These are phyloP conservation scores for Chymomyza caudatula DNA, from an alignment of 2,888 invertebrate species.

Conservation along the genomic window DNA sequence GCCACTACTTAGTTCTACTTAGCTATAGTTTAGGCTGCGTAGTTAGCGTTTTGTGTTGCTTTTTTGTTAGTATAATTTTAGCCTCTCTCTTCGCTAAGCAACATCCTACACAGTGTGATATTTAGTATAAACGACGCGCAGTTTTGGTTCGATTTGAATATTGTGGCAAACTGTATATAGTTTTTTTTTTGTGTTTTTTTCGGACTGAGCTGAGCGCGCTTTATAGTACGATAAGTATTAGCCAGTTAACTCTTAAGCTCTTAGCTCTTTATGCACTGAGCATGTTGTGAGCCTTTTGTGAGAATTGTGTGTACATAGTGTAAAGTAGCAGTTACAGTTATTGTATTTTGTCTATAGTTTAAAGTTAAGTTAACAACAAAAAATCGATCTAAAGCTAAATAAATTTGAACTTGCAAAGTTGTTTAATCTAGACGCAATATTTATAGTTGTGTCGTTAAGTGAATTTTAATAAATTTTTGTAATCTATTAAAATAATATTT, in stretches of 20 bases:
- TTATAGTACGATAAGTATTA: neutral
- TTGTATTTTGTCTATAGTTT: slow-evolving; percentile 39
- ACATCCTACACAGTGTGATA: slow-evolving; percentile 78
- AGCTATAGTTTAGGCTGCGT: neutral
- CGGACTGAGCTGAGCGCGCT: neutral
- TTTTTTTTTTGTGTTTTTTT: neutral
- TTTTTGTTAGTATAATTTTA: slow-evolving; percentile 50
- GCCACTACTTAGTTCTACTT: neutral
- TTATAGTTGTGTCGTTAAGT: neutral
- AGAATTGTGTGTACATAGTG: slow-evolving; percentile 48
- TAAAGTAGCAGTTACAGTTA: slow-evolving; percentile 62
- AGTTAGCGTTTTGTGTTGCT: slow-evolving; percentile 32
- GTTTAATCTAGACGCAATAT: neutral
- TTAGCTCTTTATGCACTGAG: neutral
- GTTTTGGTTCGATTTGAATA: slow-evolving; percentile 29
- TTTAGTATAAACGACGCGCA: slow-evolving; percentile 72
- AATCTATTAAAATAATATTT: slow-evolving; percentile 49
- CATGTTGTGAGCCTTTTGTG: too few species aligned
- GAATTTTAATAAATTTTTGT: slow-evolving; percentile 1
- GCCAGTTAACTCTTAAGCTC: neutral
- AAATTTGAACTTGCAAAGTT: neutral
- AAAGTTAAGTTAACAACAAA: slow-evolving; percentile 4
- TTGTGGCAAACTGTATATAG: slow-evolving; percentile 6
- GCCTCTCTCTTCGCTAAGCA: slow-evolving; percentile 51
- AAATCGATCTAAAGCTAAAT: neutral